Evolutionary conservation across 2,888 invertebrate genomes (phyloP).

Genomic region (Parochlus steinenii): DNA sequence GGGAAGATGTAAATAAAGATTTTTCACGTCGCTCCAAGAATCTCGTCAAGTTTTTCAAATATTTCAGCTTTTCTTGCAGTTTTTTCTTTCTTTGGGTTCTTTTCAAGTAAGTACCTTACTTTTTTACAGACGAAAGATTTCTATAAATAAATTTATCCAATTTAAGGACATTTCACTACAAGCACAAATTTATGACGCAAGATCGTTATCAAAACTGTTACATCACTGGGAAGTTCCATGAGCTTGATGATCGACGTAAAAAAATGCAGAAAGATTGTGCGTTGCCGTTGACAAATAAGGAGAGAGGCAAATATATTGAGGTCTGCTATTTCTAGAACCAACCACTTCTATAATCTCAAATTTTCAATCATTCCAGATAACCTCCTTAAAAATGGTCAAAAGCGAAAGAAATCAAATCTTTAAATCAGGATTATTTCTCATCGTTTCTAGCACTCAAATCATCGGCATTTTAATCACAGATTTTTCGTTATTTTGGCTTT

Average conservation of each 20-base stretch:
- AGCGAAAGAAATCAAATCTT: constrained; percentile 20
- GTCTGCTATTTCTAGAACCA: constrained; percentile 25
- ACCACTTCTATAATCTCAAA: neutral
- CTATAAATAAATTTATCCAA: constrained; percentile 13
- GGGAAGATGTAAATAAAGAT: constrained; percentile 36
- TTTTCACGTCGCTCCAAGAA: constrained; percentile 33
- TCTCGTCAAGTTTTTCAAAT: constrained; percentile 35
- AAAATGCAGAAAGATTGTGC: constrained; percentile 43
- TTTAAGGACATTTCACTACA: constrained; percentile 45
- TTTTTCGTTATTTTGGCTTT: constrained; percentile 63
- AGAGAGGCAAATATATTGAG: constrained; percentile 42
- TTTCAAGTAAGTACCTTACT: constrained; percentile 31
- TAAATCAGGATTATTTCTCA: constrained; percentile 35
- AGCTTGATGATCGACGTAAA: constrained; percentile 43
- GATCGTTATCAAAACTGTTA: constrained; percentile 57
- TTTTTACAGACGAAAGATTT: constrained; percentile 1
- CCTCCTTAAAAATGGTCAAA: constrained; percentile 20
- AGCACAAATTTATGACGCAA: constrained; percentile 49
- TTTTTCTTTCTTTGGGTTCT: constrained; percentile 38
- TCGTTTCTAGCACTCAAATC: constrained; percentile 51
- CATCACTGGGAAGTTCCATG: constrained; percentile 45
- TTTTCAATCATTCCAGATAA: constrained; percentile 19
- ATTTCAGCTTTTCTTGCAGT: constrained; percentile 36
- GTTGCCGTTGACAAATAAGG: constrained; percentile 48
- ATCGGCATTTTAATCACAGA: constrained; percentile 58